phyloP scores from a whole-genome alignment of 2,888 invertebrate species.

The Oscheius sp. region DNA sequence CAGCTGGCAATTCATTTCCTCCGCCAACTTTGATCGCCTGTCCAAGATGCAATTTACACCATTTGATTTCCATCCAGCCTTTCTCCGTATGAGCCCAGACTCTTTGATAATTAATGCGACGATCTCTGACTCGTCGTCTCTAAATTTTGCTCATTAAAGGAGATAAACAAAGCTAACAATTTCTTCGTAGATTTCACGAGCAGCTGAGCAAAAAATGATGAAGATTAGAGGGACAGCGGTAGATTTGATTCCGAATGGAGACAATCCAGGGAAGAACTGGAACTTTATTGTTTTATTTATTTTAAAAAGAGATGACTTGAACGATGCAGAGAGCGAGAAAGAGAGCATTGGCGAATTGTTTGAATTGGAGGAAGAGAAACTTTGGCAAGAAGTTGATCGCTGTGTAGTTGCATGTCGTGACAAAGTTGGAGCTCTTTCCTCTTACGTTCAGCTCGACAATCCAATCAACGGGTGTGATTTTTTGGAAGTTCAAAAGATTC shows the following conservation, averaged over 20 bases:
- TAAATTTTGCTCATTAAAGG: constrained; percentile 77
- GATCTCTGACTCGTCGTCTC: constrained; percentile 95
- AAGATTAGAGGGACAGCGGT: constrained; percentile 94
- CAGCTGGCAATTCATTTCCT: constrained; percentile 94
- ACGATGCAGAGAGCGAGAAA: constrained; percentile 95
- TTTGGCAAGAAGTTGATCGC: constrained; percentile 85
- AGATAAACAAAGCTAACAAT: constrained; percentile 76
- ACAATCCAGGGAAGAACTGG: constrained; percentile 98
- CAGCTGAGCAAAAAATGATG: constrained; percentile 91
- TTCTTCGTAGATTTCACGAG: constrained; percentile 97
- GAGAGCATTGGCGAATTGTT: constrained; percentile 97
- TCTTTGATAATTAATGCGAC: constrained; percentile 87
- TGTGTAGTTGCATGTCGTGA: constrained; percentile 91
- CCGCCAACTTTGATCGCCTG: constrained; percentile 90
- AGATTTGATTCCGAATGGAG: constrained; percentile 95
- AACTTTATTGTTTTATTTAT: no score
- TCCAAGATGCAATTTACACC: constrained; percentile 79
- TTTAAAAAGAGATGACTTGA: no score
- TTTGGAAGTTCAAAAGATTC: no score
- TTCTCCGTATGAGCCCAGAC: constrained; percentile 84
- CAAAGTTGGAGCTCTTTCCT: constrained; percentile 34
- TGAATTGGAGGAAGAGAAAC: constrained; percentile 98
- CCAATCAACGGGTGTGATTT: background rate
- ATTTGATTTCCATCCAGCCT: constrained; percentile 82
- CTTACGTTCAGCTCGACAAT: background rate